phyloP scores from a whole-genome alignment of 64 coral and sea anemone species.

The Trachythela sp. region DNA sequence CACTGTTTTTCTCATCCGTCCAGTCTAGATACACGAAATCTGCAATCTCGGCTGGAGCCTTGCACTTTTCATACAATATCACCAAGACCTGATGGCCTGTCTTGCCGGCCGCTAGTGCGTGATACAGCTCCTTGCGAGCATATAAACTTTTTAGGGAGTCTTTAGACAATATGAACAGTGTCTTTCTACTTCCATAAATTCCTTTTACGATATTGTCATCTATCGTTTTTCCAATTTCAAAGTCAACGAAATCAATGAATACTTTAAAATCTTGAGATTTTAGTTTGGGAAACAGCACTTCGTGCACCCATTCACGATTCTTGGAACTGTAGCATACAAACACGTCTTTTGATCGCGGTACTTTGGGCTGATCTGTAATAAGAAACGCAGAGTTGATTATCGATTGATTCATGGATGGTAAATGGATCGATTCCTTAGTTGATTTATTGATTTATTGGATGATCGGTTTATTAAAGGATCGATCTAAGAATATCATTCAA shows the following conservation, averaged over 20 bases:
- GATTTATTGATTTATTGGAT: no score
- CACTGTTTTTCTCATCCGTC: not conserved
- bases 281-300: not conserved
- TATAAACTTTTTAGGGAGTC: constrained; percentile 4
- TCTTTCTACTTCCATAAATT: not conserved
- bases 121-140: not conserved
- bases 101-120: not conserved
- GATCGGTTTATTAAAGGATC: no score
- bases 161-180: not conserved
- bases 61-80: not conserved
- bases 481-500: no score
- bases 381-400: not conserved
- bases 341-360: not conserved
- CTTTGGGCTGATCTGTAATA: not conserved
- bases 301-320: not conserved
- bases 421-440: not conserved
- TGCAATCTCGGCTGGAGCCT: not conserved
- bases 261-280: not conserved
- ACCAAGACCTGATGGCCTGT: constrained; percentile 20
- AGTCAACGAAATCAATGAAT: constrained; percentile 4
- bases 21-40: not conserved
- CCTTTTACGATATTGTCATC: not conserved
- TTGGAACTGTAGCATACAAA: constrained; percentile 14
- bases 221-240: not conserved
- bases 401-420: not conserved